These are phyloP conservation scores for Latrodectus geometricus DNA, from an alignment of 1,140 invertebrate genomes.

Conservation along the genomic window DNA sequence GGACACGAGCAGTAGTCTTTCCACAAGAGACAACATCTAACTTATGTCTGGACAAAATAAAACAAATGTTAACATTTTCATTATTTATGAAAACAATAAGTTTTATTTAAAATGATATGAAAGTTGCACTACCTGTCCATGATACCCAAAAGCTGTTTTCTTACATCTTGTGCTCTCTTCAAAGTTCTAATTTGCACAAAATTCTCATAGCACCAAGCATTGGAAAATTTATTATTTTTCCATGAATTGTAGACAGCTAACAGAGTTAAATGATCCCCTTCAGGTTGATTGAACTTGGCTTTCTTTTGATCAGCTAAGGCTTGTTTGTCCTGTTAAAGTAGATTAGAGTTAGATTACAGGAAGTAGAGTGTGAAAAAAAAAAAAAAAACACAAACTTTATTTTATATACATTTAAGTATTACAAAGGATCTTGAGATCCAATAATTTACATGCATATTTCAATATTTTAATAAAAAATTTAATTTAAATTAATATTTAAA, in stretches of 20 bases:
- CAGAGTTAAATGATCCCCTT: conserved; percentile 97
- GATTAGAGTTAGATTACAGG: too few relatives aligned
- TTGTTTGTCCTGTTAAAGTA: conserved; percentile 89
- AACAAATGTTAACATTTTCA: background rate
- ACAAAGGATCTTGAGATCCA: too few relatives aligned
- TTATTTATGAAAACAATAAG: background rate
- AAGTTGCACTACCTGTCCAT: conserved; percentile 84
- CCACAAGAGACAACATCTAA: conserved; percentile 96
- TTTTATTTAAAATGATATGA: background rate
- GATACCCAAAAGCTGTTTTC: conserved; percentile 97
- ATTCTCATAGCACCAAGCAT: conserved; percentile 99
- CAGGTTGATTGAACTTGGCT: conserved; percentile 98
- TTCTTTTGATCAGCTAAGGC: conserved; percentile 98
- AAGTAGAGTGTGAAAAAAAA: too few relatives aligned
- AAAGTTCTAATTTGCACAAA: conserved; percentile 96
- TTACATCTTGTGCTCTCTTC: conserved; percentile 97
- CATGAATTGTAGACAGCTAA: conserved; percentile 99
- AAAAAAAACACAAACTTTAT: too few relatives aligned
- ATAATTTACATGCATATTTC: too few relatives aligned
- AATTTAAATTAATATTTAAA: too few relatives aligned
- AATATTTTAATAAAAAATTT: too few relatives aligned
- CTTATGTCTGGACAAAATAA: conserved; percentile 80
- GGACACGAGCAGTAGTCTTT: conserved; percentile 93
- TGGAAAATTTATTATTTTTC: conserved; percentile 99
- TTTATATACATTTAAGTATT: too few relatives aligned